Conservation (phyloP, 2,888 invertebrate genomes). For the Philereme vetulata region DNA sequence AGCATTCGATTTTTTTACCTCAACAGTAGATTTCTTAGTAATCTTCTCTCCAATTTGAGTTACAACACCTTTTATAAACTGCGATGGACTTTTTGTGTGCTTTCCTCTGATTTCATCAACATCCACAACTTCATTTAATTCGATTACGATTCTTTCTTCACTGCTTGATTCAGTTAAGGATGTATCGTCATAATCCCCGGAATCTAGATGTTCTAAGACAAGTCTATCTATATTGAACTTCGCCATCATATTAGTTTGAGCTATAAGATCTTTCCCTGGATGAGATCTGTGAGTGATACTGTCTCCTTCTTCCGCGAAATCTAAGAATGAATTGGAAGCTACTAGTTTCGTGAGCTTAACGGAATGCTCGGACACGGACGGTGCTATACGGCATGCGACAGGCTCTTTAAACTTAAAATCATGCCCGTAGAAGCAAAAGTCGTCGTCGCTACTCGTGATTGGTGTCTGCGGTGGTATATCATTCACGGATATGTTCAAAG, state of each 20-base stretch:
- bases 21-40: constrained; percentile 46
- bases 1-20: constrained; percentile 30
- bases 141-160: constrained; percentile 66
- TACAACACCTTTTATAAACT: constrained; percentile 59
- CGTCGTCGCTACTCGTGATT: constrained; percentile 74
- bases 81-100: constrained; percentile 59
- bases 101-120: constrained; percentile 45
- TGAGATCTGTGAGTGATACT: constrained; percentile 68
- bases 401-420: constrained; percentile 71
- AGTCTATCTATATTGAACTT: constrained; percentile 71
- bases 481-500: constrained; percentile 66
- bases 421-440: constrained; percentile 76
- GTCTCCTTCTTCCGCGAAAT: constrained; percentile 68
- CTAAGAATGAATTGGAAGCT: constrained; percentile 70
- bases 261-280: constrained; percentile 63
- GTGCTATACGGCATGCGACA: constrained; percentile 69
- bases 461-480: constrained; percentile 71
- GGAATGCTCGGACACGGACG: constrained; percentile 70
- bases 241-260: constrained; percentile 77
- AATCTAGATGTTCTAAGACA: constrained; percentile 71
- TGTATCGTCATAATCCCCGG: constrained; percentile 70
- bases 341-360: constrained; percentile 65
- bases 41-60: constrained; percentile 61
- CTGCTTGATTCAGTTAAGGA: constrained; percentile 75
- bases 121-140: constrained; percentile 47